Percentiles rank a stretch among this genome's conserved stretches.
phyloP scores from a whole-genome alignment of 2,113 vertebrate genomes.

The Prolemur simus region DNA sequence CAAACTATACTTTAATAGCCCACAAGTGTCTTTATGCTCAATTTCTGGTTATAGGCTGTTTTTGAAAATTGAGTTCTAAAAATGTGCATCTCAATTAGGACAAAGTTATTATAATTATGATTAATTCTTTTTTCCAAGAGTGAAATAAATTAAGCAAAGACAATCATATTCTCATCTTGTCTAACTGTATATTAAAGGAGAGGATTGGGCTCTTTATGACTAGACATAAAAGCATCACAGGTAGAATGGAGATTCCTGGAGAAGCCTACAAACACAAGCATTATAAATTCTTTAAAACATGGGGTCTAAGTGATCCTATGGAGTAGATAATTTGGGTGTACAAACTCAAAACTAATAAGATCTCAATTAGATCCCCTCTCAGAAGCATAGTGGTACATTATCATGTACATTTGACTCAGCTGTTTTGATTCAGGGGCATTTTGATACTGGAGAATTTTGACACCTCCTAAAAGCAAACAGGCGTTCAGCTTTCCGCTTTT shows the following conservation, averaged over 20 bases:
- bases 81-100: neutral
- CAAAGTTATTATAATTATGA: conserved; percentile 24
- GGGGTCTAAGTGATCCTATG: neutral
- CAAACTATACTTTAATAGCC: conserved; percentile 27
- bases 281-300: neutral
- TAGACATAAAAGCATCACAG: neutral
- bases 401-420: neutral
- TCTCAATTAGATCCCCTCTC: neutral
- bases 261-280: neutral
- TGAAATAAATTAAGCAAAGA: conserved; percentile 47
- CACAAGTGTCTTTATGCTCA: conserved; percentile 12
- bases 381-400: neutral
- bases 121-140: conserved; percentile 13
- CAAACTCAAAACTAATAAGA: conserved; percentile 8
- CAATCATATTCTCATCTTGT: neutral
- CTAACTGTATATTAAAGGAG: neutral
- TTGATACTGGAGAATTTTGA: neutral
- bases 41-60: neutral
- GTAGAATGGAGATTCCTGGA: neutral
- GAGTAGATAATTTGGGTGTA: neutral
- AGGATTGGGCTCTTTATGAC: neutral
- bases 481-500: neutral
- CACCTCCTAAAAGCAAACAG: neutral
- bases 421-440: neutral
- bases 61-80: conserved; percentile 52